These are phyloP conservation scores for Tenthredo mesomela DNA, from an alignment of 2,888 invertebrate genomes.

Conservation along the genomic window DNA sequence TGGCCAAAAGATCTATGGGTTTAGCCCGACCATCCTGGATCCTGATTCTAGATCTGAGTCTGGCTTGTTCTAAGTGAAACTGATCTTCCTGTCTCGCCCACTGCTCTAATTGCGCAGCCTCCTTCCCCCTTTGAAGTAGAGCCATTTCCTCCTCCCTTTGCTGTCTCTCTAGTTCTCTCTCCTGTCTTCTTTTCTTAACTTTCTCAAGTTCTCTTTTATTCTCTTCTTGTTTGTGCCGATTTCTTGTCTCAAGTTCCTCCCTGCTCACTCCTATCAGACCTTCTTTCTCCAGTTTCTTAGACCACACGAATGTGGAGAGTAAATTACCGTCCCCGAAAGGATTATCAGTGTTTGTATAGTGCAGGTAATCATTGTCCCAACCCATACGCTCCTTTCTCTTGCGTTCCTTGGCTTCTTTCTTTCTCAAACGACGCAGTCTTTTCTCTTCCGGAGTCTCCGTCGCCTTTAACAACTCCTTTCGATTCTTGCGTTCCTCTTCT, in stretches of 20 bases:
- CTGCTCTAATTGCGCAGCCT: constrained; percentile 93
- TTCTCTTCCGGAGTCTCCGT: constrained; percentile 98
- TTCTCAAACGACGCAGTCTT: constrained; percentile 88
- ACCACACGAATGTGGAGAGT: constrained; percentile 97
- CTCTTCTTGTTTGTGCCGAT: constrained; percentile 93
- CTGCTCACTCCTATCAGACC: constrained; percentile 89
- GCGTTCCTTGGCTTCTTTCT: constrained; percentile 95
- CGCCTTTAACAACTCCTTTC: constrained; percentile 90
- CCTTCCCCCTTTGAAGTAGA: constrained; percentile 92
- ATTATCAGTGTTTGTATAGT: constrained; percentile 98
- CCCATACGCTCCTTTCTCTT: constrained; percentile 95
- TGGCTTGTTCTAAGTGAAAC: constrained; percentile 98
- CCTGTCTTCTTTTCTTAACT: constrained; percentile 92
- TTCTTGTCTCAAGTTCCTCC: constrained; percentile 90
- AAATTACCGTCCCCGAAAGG: constrained; percentile 99
- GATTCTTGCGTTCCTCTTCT: constrained; percentile 83
- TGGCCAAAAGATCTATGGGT: constrained; percentile 97
- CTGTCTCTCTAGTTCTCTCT: constrained; percentile 92
- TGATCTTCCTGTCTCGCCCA: constrained; percentile 98
- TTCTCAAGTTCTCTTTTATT: constrained; percentile 96
- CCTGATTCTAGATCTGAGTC: constrained; percentile 94
- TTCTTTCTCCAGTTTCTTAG: constrained; percentile 96
- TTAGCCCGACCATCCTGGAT: constrained; percentile 98
- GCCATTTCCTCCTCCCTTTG: constrained; percentile 91
- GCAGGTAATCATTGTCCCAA: constrained; percentile 98